Percentiles rank a stretch among this genome's conserved stretches.
phyloP scores from a whole-genome alignment of 2,113 vertebrate species.

The Dicerorhinus sumatrensis region DNA sequence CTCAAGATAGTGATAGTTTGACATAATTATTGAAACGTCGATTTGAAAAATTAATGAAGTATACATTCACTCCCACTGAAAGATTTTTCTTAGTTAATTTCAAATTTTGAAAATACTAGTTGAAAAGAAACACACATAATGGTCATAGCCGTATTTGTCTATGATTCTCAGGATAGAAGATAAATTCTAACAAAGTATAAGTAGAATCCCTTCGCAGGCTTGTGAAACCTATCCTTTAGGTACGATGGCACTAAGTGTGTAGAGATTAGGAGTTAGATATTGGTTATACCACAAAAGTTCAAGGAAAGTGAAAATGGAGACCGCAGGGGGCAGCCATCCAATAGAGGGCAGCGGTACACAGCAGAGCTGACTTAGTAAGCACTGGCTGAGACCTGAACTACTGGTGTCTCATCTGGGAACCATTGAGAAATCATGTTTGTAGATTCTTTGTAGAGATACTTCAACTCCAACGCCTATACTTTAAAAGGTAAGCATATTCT shows the following conservation, averaged over 20 bases:
- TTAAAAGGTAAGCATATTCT: neutral
- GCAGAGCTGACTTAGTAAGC: neutral
- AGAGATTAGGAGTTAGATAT: neutral
- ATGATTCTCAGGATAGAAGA: neutral
- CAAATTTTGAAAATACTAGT: neutral
- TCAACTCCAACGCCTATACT: neutral
- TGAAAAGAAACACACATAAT: neutral
- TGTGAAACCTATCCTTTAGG: neutral
- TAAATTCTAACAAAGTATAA: neutral
- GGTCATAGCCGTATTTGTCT: neutral
- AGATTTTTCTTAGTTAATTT: slow-evolving; percentile 16
- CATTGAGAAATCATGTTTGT: neutral
- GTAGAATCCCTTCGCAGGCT: neutral
- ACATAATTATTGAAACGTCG: slow-evolving; percentile 16
- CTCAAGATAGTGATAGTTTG: neutral
- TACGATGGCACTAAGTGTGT: neutral
- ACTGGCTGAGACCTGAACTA: neutral
- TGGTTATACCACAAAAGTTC: neutral
- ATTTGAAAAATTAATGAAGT: slow-evolving; percentile 16
- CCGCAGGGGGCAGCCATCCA: neutral
- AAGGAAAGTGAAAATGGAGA: neutral
- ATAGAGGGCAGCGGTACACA: neutral
- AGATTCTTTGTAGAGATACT: neutral
- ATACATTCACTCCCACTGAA: neutral
- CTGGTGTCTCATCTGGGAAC: too few relatives aligned